Evolutionary conservation across 2,113 vertebrate genomes (phyloP).

Genomic region (Columba livia): DNA sequence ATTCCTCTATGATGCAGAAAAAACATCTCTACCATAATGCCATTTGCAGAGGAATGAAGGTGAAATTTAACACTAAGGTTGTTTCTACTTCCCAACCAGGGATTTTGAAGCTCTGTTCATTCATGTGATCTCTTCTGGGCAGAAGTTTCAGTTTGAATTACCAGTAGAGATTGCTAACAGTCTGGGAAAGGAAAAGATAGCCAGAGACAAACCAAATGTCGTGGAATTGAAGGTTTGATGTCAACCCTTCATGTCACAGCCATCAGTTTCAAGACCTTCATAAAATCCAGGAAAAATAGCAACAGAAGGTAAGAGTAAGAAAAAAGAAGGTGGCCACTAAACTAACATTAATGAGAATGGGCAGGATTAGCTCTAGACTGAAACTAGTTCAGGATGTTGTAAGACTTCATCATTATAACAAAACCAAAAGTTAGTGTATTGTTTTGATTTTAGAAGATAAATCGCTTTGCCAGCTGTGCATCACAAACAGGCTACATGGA

Average conservation of each 20-base stretch:
- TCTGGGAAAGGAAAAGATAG: background rate
- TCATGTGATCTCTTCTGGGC: background rate
- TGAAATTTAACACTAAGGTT: background rate
- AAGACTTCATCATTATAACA: background rate
- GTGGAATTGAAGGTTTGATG: background rate
- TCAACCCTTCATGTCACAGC: background rate
- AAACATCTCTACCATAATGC: background rate
- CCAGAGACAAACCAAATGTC: background rate
- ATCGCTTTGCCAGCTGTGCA: background rate
- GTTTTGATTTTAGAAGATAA: background rate
- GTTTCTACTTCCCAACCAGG: background rate
- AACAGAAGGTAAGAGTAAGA: background rate
- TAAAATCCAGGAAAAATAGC: background rate
- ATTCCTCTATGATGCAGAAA: background rate
- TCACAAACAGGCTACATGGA: background rate
- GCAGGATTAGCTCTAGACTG: background rate
- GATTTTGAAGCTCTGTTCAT: background rate
- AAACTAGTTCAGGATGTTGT: background rate
- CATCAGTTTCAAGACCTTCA: background rate
- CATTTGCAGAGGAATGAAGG: background rate
- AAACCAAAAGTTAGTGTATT: background rate
- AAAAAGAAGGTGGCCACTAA: background rate
- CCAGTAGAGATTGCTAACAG: background rate
- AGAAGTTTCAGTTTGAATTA: background rate
- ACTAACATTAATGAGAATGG: background rate